Conservation (phyloP, 64 coral and sea anemone genomes). For the Platygyra sinensis region DNA sequence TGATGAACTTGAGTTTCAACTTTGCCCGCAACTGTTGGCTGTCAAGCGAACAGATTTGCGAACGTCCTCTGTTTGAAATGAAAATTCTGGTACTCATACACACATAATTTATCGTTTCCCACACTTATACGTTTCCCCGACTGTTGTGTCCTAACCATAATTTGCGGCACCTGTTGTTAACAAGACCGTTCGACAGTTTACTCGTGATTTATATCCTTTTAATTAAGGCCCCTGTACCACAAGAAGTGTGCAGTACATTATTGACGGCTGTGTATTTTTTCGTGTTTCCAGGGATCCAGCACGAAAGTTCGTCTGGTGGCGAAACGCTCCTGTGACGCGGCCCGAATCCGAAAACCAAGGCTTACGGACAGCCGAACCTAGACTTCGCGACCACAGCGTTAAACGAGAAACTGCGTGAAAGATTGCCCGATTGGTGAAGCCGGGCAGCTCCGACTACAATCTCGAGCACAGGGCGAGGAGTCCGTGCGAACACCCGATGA, state of each 20-base stretch:
- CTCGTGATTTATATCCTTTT: too few relatives aligned
- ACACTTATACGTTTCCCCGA: not conserved
- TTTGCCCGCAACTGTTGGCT: too few relatives aligned
- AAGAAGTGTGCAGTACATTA: too few relatives aligned
- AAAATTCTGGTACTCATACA: too few relatives aligned
- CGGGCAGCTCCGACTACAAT: constrained; percentile 73
- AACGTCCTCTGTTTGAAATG: too few relatives aligned
- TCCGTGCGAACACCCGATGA: constrained; percentile 98
- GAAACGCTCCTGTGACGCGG: constrained; percentile 98
- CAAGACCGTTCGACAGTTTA: too few relatives aligned
- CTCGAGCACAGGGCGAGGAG: constrained; percentile 96
- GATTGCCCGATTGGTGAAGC: constrained; percentile 63
- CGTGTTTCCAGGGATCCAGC: constrained; percentile 79
- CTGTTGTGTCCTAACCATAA: not conserved
- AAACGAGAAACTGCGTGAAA: constrained; percentile 75
- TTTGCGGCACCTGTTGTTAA: not conserved
- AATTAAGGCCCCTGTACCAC: too few relatives aligned
- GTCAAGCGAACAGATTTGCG: too few relatives aligned
- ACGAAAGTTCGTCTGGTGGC: constrained; percentile 94
- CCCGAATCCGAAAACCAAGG: constrained; percentile 93
- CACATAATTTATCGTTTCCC: not conserved
- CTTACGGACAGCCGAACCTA: constrained; percentile 83
- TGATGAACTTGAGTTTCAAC: too few relatives aligned
- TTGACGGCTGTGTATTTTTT: not conserved
- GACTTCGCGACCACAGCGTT: constrained; percentile 87